phyloP scores from a whole-genome alignment of 2,113 vertebrate species.

The Myotis yumanensis region DNA sequence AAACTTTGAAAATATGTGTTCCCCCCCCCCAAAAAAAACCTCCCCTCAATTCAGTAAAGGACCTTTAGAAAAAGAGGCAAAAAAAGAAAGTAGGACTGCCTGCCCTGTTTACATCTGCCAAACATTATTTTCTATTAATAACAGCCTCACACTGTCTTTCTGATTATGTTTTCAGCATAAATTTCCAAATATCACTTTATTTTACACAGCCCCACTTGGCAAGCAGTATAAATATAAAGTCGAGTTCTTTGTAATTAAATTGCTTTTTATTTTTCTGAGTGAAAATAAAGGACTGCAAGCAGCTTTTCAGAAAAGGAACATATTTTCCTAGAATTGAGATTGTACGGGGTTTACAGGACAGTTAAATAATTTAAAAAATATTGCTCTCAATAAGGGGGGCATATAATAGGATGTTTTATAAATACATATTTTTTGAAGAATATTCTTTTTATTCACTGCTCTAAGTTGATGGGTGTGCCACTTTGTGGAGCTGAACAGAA shows the following conservation, averaged over 20 bases:
- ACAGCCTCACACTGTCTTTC: neutral
- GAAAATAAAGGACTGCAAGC: constrained; percentile 16
- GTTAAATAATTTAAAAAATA: constrained; percentile 44
- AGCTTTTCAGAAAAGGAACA: constrained; percentile 17
- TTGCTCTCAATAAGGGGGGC: neutral
- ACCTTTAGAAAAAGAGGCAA: neutral
- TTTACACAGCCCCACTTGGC: neutral
- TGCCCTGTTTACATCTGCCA: neutral
- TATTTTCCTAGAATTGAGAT: neutral
- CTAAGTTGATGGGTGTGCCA: neutral
- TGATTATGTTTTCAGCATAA: constrained; percentile 38
- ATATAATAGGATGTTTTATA: neutral
- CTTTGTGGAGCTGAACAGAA: constrained; percentile 23
- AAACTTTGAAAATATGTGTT: neutral
- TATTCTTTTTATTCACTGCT: constrained; percentile 14
- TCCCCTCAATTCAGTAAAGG: neutral
- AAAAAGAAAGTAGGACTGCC: neutral
- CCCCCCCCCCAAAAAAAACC: neutral
- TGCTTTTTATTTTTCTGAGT: constrained; percentile 43
- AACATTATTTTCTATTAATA: constrained; percentile 2
- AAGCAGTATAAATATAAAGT: constrained; percentile 33
- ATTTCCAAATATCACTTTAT: constrained; percentile 32
- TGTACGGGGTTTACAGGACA: neutral
- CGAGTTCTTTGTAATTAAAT: constrained; percentile 52
- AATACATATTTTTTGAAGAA: constrained; percentile 10